phyloP scores from a whole-genome alignment of 2,113 vertebrate species.

The Bubalus kerabau region DNA sequence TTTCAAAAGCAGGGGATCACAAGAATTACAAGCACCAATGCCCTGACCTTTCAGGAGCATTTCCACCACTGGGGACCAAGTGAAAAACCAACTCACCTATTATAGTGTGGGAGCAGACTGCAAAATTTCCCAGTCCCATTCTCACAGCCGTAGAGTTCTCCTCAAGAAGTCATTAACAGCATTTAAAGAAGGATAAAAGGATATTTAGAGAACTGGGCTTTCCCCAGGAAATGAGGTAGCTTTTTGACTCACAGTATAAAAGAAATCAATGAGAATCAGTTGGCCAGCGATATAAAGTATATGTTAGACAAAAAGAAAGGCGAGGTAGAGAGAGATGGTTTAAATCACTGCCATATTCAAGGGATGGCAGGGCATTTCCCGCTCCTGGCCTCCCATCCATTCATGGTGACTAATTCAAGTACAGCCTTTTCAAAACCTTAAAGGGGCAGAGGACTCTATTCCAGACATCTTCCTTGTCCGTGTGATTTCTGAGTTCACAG shows the following conservation, averaged over 20 bases:
- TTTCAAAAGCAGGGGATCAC: neutral
- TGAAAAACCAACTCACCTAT: neutral
- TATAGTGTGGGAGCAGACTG: neutral
- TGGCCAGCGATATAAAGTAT: neutral
- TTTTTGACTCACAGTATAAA: slow-evolving; percentile 35
- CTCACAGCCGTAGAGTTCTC: neutral
- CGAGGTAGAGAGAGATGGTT: neutral
- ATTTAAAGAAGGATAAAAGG: slow-evolving; percentile 35
- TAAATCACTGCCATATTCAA: neutral
- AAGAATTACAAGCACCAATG: neutral
- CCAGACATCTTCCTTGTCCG: neutral
- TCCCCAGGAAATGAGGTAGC: slow-evolving; percentile 44
- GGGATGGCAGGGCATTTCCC: neutral
- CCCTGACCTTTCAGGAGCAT: neutral
- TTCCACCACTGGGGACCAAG: neutral
- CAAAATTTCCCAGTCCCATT: neutral
- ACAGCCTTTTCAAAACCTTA: neutral
- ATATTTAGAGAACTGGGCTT: slow-evolving; percentile 20
- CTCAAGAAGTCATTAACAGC: neutral
- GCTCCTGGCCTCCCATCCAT: neutral
- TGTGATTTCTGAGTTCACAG: neutral
- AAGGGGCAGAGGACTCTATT: neutral
- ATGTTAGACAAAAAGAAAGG: neutral
- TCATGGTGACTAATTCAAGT: neutral
- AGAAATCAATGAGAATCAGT: slow-evolving; percentile 36